phyloP scores from a whole-genome alignment of 2,888 invertebrate species.

The Cactoblastis cactorum region DNA sequence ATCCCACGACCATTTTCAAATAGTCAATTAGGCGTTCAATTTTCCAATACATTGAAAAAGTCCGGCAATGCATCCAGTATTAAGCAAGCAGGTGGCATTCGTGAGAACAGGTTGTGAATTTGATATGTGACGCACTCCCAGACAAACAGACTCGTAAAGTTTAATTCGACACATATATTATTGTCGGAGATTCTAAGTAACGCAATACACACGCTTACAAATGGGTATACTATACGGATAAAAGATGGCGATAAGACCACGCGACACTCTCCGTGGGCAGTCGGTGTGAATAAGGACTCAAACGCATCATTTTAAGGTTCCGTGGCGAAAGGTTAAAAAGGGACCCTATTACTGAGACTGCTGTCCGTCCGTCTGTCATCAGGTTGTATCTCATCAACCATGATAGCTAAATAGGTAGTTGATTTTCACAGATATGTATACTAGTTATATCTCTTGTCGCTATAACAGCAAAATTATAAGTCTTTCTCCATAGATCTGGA shows the following conservation, averaged over 20 bases:
- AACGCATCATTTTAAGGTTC: no score
- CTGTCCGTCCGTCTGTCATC: no score
- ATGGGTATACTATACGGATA: conserved; percentile 47
- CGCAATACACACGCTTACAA: conserved; percentile 49
- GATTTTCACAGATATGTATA: no score
- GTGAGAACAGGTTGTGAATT: conserved; percentile 55
- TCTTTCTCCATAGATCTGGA: no score
- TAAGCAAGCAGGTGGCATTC: conserved; percentile 63
- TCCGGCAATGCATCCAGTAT: conserved; percentile 44
- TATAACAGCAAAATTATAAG: no score
- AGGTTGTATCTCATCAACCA: no score
- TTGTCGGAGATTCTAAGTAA: conserved; percentile 56
- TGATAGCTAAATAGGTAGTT: no score
- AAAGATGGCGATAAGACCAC: conserved; percentile 53
- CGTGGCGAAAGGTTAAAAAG: no score
- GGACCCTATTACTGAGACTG: no score
- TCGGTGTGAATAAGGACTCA: conserved; percentile 26
- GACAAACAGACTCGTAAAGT: conserved; percentile 63
- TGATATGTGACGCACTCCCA: conserved; percentile 60
- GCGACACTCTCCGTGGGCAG: conserved; percentile 33
- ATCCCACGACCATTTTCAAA: conserved; percentile 11
- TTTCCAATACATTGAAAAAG: conserved; percentile 29
- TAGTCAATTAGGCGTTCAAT: conserved; percentile 11
- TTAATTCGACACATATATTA: conserved; percentile 68
- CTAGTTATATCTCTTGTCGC: no score